Base-by-base conservation (phyloP, 37 sponge, comb jelly and placozoan species). In the Halichondria panicea region DNA sequence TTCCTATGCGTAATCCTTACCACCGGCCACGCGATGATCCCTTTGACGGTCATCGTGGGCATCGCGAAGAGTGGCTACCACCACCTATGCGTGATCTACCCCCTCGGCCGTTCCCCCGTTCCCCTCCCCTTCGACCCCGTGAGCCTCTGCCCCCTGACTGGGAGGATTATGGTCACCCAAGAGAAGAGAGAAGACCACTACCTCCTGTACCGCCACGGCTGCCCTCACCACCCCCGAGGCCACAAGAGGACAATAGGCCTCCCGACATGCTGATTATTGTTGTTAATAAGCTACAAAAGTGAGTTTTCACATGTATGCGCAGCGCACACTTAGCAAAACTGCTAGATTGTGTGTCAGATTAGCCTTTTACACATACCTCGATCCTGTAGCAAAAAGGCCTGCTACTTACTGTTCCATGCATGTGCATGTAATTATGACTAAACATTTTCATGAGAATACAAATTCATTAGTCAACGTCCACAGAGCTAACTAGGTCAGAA, bases 221-320 rank as follows among this genome's bases (percentile, higher is more conserved):
- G n/a, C n/a, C n/a, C n/a, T n/a, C n/a, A n/a, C n/a, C n/a, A n/a
- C n/a, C n/a, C n/a, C n/a, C n/a, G n/a, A n/a, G n/a, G n/a, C n/a
- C n/a, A n/a, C n/a, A n/a, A n/a, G n/a, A n/a, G n/a, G n/a, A 59
- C 19, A 44, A 76, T 15, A 63, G 46, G 46, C 22, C 25, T 21
- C 27, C 44, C 2, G 88, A 88, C 33, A 82, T 82, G 83, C 78
- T 82, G 57, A 82, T 88, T 31, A 82, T 88, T 66, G 83, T 88
- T 22, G 77, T 88, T 28, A 82, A 82, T 61, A 81, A 60, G 35
- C 83, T 72, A 33, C 88, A 88, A 50, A 88, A 55, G 88, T 88
- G 64, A 72, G 88, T 70, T 37, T 35, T 25, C 27, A 32, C 2
- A 19, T 56, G 55, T 25, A 32, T 55, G 9, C 40, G 5, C 5